Evolutionary conservation across 2,888 invertebrate species (phyloP), one percentile per base, ranked within the genome.

Genomic region (Biston stratarius): DNA sequence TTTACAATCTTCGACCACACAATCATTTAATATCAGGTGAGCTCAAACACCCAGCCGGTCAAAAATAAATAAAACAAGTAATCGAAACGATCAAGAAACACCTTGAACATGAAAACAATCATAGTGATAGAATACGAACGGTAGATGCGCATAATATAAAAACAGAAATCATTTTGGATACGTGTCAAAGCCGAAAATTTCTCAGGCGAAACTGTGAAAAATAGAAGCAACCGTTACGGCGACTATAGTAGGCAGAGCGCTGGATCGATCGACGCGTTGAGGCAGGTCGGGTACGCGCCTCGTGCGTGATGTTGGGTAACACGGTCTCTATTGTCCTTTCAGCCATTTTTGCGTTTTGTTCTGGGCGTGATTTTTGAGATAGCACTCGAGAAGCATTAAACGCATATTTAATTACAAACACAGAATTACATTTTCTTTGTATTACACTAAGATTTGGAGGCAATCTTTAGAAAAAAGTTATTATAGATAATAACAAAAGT

Each of bases 211-310:
- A 61, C 64, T 64, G 70, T 69, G 73, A 64, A 76, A 79, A 81
- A 81, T 80, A 82, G 80, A 81, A 73, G 70, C 73, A 66, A 76
- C 83, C 81, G 83, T 83, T 83, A 77, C 73, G 77, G 79, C 74
- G n/a, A n/a, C n/a, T n/a, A n/a, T 83, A 82, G 78, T 24, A 77
- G 52, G 78, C 76, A 81, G 82, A 83, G 79, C 84, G 85, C 83
- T 82, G 88, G 88, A 91, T 90, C 91, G 90, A 92, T 91, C 83
- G 80, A 73, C 80, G 77, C 77, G 85, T 92, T 93, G 85, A 80
- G 92, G 91, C 85, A 92, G 92, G 92, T 92, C 92, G 85, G 82
- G 87, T 61, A 79, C 81, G 74, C 75, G 78, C 76, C 76, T 61
- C 74, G 74, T 77, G 81, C 76, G 75, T 76, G 77, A 70, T 72